These are phyloP conservation scores for Orbicella faveolata DNA, from an alignment of 64 coral and sea anemone species.

Conservation along the genomic window DNA sequence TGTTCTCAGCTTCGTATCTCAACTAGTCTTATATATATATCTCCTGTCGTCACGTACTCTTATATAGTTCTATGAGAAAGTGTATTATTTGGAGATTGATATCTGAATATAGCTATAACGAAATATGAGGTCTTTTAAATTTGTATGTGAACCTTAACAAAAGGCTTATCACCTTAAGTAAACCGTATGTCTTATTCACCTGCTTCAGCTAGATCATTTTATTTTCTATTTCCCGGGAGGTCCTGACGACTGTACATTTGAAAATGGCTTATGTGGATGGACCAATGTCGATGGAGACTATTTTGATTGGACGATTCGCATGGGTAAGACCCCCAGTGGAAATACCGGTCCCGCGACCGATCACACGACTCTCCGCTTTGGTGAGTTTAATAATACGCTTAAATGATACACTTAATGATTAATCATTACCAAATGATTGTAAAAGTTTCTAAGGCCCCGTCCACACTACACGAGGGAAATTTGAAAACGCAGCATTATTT, in stretches of 20 bases:
- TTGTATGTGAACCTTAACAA: too few relatives aligned
- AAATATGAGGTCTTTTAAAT: too few relatives aligned
- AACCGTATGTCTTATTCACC: background rate
- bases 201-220: background rate
- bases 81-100: too few relatives aligned
- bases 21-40: too few relatives aligned
- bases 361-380: conserved; percentile 80
- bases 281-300: conserved; percentile 60
- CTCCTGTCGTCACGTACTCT: too few relatives aligned
- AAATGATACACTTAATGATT: background rate
- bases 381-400: conserved; percentile 18
- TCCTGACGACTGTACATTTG: conserved; percentile 79
- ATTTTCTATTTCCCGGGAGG: background rate
- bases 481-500: too few relatives aligned
- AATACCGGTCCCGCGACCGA: conserved; percentile 70
- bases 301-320: conserved; percentile 79
- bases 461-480: too few relatives aligned
- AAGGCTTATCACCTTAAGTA: background rate
- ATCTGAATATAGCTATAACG: too few relatives aligned
- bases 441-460: too few relatives aligned
- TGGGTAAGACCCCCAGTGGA: conserved; percentile 68
- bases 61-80: too few relatives aligned
- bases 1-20: too few relatives aligned
- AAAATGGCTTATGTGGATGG: conserved; percentile 65
- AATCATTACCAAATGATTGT: background rate